phyloP scores from a whole-genome alignment of 2,113 vertebrate genomes.

The Okapia johnstoni region DNA sequence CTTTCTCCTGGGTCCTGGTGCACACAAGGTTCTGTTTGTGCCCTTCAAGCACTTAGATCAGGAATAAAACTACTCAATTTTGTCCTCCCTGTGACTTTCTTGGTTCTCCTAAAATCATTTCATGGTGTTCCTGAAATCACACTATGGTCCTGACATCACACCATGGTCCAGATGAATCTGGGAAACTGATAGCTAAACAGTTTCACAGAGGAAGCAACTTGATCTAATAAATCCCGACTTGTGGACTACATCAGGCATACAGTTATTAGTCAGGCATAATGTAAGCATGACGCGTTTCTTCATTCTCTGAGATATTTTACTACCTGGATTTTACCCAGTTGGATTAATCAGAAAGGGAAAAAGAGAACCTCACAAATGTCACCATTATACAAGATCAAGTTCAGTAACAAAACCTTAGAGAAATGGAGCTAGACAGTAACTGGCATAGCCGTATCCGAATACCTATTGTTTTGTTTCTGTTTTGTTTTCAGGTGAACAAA shows the following conservation, averaged over 20 bases:
- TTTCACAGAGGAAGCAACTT: not conserved
- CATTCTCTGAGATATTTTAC: not conserved
- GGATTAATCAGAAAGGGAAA: not conserved
- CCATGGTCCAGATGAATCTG: not conserved
- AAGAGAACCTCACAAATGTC: not conserved
- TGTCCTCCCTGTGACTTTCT: not conserved
- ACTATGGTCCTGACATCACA: not conserved
- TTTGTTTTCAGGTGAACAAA: not conserved
- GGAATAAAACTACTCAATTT: not conserved
- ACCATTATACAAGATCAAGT: not conserved
- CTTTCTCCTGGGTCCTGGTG: not conserved
- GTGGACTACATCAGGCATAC: not conserved
- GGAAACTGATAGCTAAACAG: not conserved
- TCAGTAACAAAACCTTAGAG: not conserved
- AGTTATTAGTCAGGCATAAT: not conserved
- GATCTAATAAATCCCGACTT: not conserved
- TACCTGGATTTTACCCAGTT: not conserved
- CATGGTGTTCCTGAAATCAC: not conserved
- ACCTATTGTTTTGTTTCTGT: not conserved
- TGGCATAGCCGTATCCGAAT: not conserved
- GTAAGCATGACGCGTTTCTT: not conserved
- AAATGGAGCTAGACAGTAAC: not conserved
- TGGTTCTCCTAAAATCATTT: not conserved
- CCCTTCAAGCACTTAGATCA: not conserved
- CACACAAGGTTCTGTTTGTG: not conserved